Evolutionary conservation across 2,888 invertebrate species (phyloP).

Genomic region (Ptychoptera albimana): DNA sequence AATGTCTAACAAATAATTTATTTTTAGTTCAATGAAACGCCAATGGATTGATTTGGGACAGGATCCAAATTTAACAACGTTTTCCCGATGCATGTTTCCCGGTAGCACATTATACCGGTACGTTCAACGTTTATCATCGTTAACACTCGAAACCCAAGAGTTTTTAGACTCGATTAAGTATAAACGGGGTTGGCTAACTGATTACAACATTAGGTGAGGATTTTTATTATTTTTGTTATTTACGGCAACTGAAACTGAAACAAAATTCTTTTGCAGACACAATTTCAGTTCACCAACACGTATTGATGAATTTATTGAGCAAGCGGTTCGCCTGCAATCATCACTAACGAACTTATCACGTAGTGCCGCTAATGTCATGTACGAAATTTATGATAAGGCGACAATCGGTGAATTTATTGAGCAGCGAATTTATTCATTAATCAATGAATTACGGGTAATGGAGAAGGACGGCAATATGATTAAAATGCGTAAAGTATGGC

Average conservation of each 20-base stretch:
- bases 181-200: conserved; percentile 45
- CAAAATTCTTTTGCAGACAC: conserved; percentile 18
- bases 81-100: conserved; percentile 47
- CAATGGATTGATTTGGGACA: conserved; percentile 40
- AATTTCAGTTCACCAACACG: conserved; percentile 51
- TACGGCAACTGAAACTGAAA: too few relatives aligned
- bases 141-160: conserved; percentile 22
- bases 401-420: conserved; percentile 48
- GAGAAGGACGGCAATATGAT: conserved; percentile 35
- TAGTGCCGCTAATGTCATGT: conserved; percentile 37
- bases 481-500: conserved; percentile 38
- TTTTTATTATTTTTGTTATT: too few relatives aligned
- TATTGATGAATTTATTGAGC: conserved; percentile 41
- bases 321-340: conserved; percentile 40
- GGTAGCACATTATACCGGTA: conserved; percentile 39
- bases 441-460: conserved; percentile 34
- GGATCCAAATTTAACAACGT: conserved; percentile 45
- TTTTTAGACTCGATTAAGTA: background rate
- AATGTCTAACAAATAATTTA: too few relatives aligned
- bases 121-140: conserved; percentile 27
- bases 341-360: conserved; percentile 36
- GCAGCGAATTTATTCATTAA: conserved; percentile 41
- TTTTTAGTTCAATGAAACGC: conserved; percentile 21
- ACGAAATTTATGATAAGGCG: conserved; percentile 39
- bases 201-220: conserved; percentile 40